Evolutionary conservation across 37 sponge, comb jelly and placozoan species (phyloP).

Genomic region (Lycopodina hypogea): DNA sequence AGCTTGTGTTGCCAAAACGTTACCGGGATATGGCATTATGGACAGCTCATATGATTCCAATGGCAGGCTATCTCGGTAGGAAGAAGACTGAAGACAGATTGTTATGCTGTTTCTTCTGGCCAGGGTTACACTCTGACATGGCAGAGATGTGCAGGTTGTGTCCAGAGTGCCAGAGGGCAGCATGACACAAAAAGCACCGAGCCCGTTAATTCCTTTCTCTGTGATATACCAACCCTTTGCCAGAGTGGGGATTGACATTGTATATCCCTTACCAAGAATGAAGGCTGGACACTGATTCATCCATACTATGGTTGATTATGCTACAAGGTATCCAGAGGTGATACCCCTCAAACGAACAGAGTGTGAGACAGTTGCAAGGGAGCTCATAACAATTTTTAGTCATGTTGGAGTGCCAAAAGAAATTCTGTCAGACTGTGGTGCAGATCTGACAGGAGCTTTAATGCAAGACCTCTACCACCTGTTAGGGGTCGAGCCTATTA

Average conservation of each 20-base stretch:
- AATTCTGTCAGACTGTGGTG: slow-evolving; percentile 28
- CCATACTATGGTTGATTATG: slow-evolving; percentile 24
- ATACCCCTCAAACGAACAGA: slow-evolving; percentile 30
- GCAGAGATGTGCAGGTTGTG: neutral
- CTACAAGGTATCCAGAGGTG: slow-evolving; percentile 44
- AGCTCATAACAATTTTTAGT: slow-evolving; percentile 19
- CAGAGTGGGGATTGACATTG: slow-evolving; percentile 26
- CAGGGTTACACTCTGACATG: neutral
- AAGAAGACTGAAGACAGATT: neutral
- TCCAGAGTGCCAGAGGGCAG: neutral
- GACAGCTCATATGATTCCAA: neutral
- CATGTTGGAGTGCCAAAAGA: slow-evolving; percentile 35
- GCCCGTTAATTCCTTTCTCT: slow-evolving; percentile 30
- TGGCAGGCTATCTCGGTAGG: neutral
- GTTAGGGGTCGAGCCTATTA: slow-evolving; percentile 19
- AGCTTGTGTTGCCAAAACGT: too few relatives aligned
- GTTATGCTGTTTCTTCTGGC: neutral
- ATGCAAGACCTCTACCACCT: slow-evolving; percentile 31
- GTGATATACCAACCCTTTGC: slow-evolving; percentile 15
- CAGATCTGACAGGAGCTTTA: slow-evolving; percentile 24
- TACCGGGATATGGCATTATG: too few relatives aligned
- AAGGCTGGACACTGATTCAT: slow-evolving; percentile 12
- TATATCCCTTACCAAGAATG: slow-evolving; percentile 14
- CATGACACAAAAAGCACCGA: neutral
- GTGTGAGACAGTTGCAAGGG: slow-evolving; percentile 25